Evolutionary conservation across 2,888 invertebrate genomes (phyloP).

Genomic region (Lypha dubia): DNA sequence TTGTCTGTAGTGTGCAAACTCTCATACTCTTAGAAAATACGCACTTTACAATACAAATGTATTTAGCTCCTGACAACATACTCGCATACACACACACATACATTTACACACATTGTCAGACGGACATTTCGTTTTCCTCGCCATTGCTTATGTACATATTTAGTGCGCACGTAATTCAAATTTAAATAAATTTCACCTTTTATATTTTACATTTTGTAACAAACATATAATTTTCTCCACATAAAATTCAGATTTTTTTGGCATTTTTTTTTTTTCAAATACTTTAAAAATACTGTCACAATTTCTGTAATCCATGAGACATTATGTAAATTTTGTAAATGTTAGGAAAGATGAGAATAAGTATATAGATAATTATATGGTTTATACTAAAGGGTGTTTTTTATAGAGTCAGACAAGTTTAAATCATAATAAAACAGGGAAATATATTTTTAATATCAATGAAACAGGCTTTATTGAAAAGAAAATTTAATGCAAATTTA

Average conservation of each 20-base stretch:
- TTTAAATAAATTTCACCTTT: slow-evolving; percentile 65
- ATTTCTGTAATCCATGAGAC: background rate
- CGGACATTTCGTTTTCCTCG: slow-evolving; percentile 37
- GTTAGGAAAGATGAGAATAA: slow-evolving; percentile 5
- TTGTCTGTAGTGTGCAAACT: background rate
- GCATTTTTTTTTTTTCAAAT: slow-evolving; percentile 26
- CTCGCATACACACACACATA: too few relatives aligned
- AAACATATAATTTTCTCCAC: slow-evolving; percentile 17
- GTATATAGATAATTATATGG: too few relatives aligned
- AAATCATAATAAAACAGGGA: too few relatives aligned
- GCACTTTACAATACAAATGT: background rate
- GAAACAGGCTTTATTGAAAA: too few relatives aligned
- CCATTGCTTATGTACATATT: slow-evolving; percentile 33
- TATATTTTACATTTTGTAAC: background rate
- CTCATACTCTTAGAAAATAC: background rate
- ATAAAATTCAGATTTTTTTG: slow-evolving; percentile 56
- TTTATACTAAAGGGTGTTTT: too few relatives aligned
- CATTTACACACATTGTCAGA: background rate
- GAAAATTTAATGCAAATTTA: too few relatives aligned
- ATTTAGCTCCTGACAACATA: background rate
- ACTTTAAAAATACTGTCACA: slow-evolving; percentile 5
- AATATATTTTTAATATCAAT: too few relatives aligned
- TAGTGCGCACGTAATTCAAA: slow-evolving; percentile 59
- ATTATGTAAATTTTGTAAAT: slow-evolving; percentile 48
- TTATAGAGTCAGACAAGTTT: too few relatives aligned